These are phyloP conservation scores for Scomber colias DNA, from an alignment of 2,113 vertebrate species.

Conservation along the genomic window DNA sequence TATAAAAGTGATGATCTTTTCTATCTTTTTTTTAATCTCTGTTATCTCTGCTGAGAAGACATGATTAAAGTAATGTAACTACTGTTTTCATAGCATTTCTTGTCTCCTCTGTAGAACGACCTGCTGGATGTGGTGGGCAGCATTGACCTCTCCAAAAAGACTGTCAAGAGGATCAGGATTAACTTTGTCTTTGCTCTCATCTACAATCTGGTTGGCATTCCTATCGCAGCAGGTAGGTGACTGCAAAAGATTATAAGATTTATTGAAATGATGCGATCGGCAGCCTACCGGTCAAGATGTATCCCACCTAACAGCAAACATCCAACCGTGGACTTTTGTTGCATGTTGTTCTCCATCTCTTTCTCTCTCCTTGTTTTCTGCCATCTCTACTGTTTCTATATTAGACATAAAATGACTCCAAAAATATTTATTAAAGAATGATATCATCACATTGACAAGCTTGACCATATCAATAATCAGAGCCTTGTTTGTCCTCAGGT, in stretches of 20 bases:
- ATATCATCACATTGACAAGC: not conserved
- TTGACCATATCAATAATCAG: not conserved
- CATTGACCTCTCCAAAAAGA: constrained; percentile 96
- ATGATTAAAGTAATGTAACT: not conserved
- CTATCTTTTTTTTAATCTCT: too few species aligned
- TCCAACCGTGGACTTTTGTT: too few species aligned
- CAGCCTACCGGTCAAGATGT: too few species aligned
- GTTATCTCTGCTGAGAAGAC: not conserved
- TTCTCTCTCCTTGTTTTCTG: too few species aligned
- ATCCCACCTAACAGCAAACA: too few species aligned
- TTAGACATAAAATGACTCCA: too few species aligned
- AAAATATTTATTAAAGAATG: too few species aligned
- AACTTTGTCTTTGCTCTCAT: constrained; percentile 96
- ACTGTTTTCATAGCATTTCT: not conserved
- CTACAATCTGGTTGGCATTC: constrained; percentile 96
- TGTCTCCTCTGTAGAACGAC: constrained; percentile 87
- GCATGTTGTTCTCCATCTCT: too few species aligned
- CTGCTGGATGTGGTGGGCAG: constrained; percentile 95
- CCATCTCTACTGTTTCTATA: too few species aligned
- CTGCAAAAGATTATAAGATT: too few species aligned
- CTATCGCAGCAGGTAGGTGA: constrained; percentile 92
- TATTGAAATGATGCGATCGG: not conserved
- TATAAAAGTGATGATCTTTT: too few species aligned
- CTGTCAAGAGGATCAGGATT: constrained; percentile 92
- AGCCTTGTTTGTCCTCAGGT: constrained; percentile 77